Percentiles rank a stretch among this genome's conserved stretches.
These are phyloP conservation scores for Leptopilina boulardi DNA, from an alignment of 1,140 invertebrate species.

Conservation along the genomic window DNA sequence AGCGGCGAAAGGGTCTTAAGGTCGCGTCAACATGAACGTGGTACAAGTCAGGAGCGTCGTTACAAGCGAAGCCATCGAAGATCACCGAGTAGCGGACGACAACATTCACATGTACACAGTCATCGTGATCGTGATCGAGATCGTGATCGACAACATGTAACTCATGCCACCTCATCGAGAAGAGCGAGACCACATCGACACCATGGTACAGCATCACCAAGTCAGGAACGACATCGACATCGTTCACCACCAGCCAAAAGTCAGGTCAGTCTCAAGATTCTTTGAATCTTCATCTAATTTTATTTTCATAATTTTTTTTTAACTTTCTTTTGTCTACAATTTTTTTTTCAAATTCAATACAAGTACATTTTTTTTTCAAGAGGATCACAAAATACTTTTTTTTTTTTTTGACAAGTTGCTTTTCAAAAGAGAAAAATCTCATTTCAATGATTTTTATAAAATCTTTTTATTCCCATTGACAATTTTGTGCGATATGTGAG, in stretches of 20 bases:
- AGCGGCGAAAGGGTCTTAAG: slow-evolving; percentile 79
- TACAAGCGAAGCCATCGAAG: slow-evolving; percentile 80
- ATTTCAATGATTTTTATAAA: too few species aligned
- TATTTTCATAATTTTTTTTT: background rate
- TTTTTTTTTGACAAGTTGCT: too few species aligned
- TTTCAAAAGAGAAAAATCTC: too few species aligned
- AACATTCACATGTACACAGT: slow-evolving; percentile 72
- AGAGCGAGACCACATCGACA: slow-evolving; percentile 69
- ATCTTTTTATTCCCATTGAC: too few species aligned
- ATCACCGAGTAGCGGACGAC: slow-evolving; percentile 78
- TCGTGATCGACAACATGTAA: slow-evolving; percentile 75
- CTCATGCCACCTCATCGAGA: slow-evolving; percentile 73
- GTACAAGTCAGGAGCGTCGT: slow-evolving; percentile 79
- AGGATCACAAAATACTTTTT: background rate
- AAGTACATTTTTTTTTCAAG: background rate
- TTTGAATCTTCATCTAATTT: background rate
- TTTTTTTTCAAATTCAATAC: background rate
- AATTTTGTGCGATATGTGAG: too few species aligned
- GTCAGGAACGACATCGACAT: slow-evolving; percentile 65
- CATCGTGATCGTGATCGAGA: slow-evolving; percentile 72
- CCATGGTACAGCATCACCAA: slow-evolving; percentile 66
- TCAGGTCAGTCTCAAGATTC: slow-evolving; percentile 66
- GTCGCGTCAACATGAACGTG: slow-evolving; percentile 79
- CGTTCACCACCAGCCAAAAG: slow-evolving; percentile 66
- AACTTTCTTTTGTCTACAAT: background rate